These are phyloP conservation scores for Meteorus cinctellus DNA, from an alignment of 2,888 invertebrate genomes.

Conservation along the genomic window DNA sequence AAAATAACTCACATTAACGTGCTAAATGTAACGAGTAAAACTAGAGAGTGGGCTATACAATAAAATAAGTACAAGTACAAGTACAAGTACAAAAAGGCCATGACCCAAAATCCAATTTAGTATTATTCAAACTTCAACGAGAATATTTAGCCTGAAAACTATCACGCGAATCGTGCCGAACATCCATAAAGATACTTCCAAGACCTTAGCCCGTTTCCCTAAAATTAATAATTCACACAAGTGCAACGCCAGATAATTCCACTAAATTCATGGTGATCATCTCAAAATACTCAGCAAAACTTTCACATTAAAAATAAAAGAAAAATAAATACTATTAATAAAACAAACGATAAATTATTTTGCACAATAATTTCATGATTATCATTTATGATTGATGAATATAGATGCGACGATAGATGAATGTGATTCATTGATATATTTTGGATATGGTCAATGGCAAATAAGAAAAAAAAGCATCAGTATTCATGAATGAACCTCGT, in stretches of 20 bases:
- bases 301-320: not conserved
- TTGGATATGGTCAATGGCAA: conserved; percentile 25
- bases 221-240: conserved; percentile 33
- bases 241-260: conserved; percentile 19
- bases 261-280: not conserved
- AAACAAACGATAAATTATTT: not conserved
- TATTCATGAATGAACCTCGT: conserved; percentile 18
- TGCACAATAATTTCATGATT: not conserved
- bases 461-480: conserved; percentile 12
- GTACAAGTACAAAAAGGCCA: conserved; percentile 31
- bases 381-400: not conserved
- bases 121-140: conserved; percentile 40
- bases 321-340: not conserved
- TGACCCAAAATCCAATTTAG: conserved; percentile 48
- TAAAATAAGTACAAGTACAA: not conserved
- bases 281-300: not conserved
- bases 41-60: not conserved
- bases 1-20: not conserved
- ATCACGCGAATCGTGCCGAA: conserved; percentile 46
- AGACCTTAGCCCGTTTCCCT: conserved; percentile 35
- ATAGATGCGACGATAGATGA: not conserved
- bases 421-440: conserved; percentile 11
- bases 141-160: conserved; percentile 31
- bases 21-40: not conserved
- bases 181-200: conserved; percentile 22